Conservation (phyloP, 1,140 invertebrate genomes). For the Bombus terrestris region DNA sequence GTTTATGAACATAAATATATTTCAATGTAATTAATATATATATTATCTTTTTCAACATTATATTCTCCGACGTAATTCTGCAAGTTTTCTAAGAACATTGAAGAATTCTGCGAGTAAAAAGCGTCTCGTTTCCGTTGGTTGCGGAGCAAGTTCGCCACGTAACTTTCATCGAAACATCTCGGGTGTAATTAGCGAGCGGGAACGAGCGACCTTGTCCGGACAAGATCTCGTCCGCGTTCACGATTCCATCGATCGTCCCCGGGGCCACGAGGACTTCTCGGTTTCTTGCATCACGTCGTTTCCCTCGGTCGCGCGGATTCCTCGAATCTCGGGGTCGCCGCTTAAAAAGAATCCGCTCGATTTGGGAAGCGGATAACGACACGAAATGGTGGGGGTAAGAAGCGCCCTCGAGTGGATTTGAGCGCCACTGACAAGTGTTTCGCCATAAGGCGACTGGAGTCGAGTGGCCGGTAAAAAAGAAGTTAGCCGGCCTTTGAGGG, state of each 20-base stretch:
- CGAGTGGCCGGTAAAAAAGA: constrained; percentile 53
- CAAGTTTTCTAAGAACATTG: background rate
- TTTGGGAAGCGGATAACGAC: too few species aligned
- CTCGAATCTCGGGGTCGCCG: background rate
- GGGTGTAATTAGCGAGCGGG: constrained; percentile 15
- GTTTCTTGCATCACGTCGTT: background rate
- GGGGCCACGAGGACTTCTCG: background rate
- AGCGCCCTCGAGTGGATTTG: constrained; percentile 21
- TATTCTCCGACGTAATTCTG: background rate
- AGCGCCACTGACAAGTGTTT: constrained; percentile 54
- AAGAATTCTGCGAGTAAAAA: background rate
- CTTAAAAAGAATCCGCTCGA: constrained; percentile 2
- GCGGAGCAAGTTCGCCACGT: background rate
- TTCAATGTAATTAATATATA: too few species aligned
- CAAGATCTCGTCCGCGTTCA: constrained; percentile 13
- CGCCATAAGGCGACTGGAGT: constrained; percentile 50
- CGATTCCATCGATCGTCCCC: constrained; percentile 28
- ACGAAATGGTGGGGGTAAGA: background rate
- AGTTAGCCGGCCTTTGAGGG: constrained; percentile 52
- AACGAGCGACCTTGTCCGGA: constrained; percentile 32
- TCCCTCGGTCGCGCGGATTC: constrained; percentile 11
- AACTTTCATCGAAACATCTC: constrained; percentile 17
- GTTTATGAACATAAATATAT: too few species aligned
- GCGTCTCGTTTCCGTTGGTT: background rate
- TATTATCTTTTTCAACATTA: too few species aligned